Conservation (phyloP, 1,140 invertebrate species). For the Oppia nitens region DNA sequence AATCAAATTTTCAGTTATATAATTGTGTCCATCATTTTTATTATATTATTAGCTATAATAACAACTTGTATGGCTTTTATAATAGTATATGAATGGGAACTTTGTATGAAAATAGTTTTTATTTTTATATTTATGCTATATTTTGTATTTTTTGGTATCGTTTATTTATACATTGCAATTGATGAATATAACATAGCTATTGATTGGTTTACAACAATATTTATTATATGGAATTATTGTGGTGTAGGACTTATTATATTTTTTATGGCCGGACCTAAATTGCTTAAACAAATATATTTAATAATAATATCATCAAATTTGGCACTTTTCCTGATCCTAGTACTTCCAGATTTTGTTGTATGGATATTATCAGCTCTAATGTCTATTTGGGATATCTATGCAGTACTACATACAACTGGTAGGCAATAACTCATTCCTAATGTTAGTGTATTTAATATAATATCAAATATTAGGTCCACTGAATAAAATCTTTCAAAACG, state of each 20-base stretch:
- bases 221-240: neutral
- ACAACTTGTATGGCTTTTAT: too few relatives aligned
- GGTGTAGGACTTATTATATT: neutral
- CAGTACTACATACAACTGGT: neutral
- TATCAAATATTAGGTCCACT: neutral
- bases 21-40: too few relatives aligned
- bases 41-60: too few relatives aligned
- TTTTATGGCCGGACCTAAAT: neutral
- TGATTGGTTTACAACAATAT: neutral
- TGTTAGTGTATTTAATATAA: neutral
- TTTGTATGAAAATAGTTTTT: too few relatives aligned
- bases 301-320: neutral
- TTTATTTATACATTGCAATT: too few relatives aligned
- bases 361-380: neutral
- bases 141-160: too few relatives aligned
- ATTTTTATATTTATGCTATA: too few relatives aligned
- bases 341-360: neutral
- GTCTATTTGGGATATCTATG: neutral
- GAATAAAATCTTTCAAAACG: neutral
- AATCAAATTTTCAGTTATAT: too few relatives aligned
- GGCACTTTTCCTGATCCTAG: neutral
- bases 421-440: neutral
- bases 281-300: neutral
- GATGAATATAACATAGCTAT: too few relatives aligned
- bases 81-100: too few relatives aligned